A percentile compares a stretch with the other conserved stretches of the same genome.
Conservation (phyloP, 2,797 vertebrate genomes). For the Percopsis omiscomaycus region DNA sequence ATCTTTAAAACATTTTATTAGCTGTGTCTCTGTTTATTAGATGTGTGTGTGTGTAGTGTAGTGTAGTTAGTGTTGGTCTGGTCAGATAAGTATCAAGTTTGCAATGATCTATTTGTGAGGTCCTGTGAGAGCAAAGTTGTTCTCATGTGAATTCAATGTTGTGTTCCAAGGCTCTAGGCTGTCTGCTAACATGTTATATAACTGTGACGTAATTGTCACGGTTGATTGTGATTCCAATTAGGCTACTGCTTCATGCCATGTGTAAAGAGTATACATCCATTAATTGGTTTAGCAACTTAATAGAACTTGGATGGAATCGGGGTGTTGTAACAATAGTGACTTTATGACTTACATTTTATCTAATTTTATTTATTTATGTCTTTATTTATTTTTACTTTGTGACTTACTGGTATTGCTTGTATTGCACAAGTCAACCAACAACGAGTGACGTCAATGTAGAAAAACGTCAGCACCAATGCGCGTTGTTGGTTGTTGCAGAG, state of each 20-base stretch:
- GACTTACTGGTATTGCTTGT: background rate
- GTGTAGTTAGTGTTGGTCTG: no score
- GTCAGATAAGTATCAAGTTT: background rate
- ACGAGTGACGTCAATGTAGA: conserved; percentile 38
- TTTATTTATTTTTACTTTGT: background rate
- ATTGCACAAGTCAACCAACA: background rate
- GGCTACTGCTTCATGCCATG: no score
- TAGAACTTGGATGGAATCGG: background rate
- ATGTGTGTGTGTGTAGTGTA: conserved; percentile 1
- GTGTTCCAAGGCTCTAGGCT: conserved; percentile 15
- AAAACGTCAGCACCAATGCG: conserved; percentile 61
- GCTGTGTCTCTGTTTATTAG: background rate
- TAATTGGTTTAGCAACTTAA: background rate
- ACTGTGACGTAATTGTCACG: conserved; percentile 21
- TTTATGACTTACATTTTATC: no score
- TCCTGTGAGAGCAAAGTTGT: background rate
- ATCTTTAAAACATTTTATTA: no score
- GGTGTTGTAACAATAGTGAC: no score
- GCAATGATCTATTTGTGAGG: background rate
- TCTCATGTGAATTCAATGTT: conserved; percentile 17
- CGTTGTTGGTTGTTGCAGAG: conserved; percentile 78
- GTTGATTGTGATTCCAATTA: background rate
- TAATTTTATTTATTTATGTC: no score
- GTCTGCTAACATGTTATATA: conserved; percentile 30
- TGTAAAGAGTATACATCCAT: no score